Conservation (phyloP, 1,140 invertebrate genomes). For the Drosophila takahashii region DNA sequence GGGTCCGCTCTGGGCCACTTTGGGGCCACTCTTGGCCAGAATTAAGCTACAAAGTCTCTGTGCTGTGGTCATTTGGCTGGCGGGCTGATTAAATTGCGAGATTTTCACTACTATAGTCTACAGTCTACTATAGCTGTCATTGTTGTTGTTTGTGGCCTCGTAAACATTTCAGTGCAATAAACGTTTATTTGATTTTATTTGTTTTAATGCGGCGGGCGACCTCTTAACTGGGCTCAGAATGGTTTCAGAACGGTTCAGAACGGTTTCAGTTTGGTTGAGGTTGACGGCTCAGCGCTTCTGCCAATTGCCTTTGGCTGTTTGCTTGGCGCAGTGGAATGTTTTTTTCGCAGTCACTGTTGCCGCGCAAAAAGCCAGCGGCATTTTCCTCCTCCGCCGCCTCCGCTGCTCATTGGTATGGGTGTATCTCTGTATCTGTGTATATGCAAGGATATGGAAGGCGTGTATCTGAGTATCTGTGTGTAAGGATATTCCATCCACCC, state of each 20-base stretch:
- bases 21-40: background rate
- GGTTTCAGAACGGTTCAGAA: background rate
- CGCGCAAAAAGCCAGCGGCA: constrained; percentile 46
- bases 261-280: background rate
- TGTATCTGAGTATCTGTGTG: background rate
- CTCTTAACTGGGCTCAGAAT: constrained; percentile 1
- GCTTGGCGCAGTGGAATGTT: constrained; percentile 55
- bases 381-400: constrained; percentile 17
- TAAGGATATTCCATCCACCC: background rate
- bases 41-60: constrained; percentile 6
- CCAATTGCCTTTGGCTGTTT: constrained; percentile 46
- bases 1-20: background rate
- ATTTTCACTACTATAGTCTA: background rate
- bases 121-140: too few species aligned
- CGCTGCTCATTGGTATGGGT: constrained; percentile 48
- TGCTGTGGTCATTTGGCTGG: constrained; percentile 1
- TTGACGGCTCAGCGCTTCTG: constrained; percentile 13
- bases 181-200: constrained; percentile 63
- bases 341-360: constrained; percentile 48
- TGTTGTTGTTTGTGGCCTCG: constrained; percentile 12
- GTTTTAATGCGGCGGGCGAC: constrained; percentile 49
- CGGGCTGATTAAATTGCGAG: constrained; percentile 18
- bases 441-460: background rate
- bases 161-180: constrained; percentile 43
- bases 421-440: constrained; percentile 10